Evolutionary conservation across 2,113 vertebrate genomes (phyloP), one percentile per base, ranked within the genome.

Genomic region (Charadrius vociferus): DNA sequence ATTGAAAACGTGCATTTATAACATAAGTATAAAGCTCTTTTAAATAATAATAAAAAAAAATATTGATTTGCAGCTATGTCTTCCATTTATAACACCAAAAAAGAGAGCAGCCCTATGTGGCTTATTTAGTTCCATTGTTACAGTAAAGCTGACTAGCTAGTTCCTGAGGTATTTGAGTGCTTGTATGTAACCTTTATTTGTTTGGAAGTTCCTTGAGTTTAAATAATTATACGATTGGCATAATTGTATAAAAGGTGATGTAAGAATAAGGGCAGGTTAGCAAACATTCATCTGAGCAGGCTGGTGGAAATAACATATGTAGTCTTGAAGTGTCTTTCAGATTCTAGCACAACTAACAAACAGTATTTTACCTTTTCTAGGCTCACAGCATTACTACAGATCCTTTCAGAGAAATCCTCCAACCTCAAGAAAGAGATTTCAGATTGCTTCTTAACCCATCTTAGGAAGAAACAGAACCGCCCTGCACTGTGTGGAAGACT

Each of bases 361-460:
- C 19, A 37, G 23, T 41, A 12, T 88, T 79, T 92, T 97, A 10
- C 67, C 32, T 59, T 95, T 98, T 93, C 81, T 80, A 99, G 98
- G 98, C 67, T 97, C 98, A 61, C 98, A 98, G 20, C 94, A 96
- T 87, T 96, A 92, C 58, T 81, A 96, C 74, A 98, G 80, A 92
- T 95, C 97, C 68, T 97, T 98, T 83, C 98, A 98, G 92, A 98
- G 93, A 94, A 98, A 98, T 87, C 95, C 97, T 88, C 23, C 90
- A 80, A 27, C 79, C 58, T 84, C 93, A 45, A 98, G 96, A 62
- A 98, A 93, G 85, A 98, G 95, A 97, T 98, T 98, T 95, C 98
- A 98, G 62, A 82, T 98, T 91, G 90, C 94, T 49, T 98, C 98
- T 53, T 98, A 97, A 97, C 16, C 15, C 18, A 14, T 3, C 1